Evolutionary conservation across 2,113 vertebrate species (phyloP).

Genomic region (Galbula dea): DNA sequence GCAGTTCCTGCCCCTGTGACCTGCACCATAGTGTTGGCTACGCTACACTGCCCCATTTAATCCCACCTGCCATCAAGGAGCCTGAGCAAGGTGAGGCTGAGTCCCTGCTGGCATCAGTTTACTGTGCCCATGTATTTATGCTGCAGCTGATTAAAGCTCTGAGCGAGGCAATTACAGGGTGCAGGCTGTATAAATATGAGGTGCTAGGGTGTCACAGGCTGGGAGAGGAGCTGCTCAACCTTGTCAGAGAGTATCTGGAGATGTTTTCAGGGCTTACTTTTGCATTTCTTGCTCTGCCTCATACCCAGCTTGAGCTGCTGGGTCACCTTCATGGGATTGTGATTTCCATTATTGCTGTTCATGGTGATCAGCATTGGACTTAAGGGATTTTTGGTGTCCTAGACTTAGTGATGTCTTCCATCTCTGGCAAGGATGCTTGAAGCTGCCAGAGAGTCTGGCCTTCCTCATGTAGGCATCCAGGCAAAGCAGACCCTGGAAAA

Average conservation of each 20-base stretch:
- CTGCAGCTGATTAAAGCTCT: not conserved
- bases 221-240: not conserved
- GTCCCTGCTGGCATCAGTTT: not conserved
- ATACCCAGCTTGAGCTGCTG: not conserved
- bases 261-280: not conserved
- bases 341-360: rapidly evolving
- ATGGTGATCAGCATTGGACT: not conserved
- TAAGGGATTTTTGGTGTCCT: not conserved
- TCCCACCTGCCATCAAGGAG: not conserved
- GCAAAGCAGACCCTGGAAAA: not conserved
- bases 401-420: not conserved
- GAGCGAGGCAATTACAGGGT: rapidly evolving
- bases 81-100: not conserved
- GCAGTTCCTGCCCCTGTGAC: not conserved
- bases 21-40: not conserved
- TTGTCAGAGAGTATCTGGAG: not conserved
- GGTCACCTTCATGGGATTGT: rapidly evolving
- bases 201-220: not conserved
- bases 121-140: rapidly evolving
- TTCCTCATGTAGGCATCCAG: not conserved
- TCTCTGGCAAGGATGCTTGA: not conserved
- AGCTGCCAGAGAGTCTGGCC: not conserved
- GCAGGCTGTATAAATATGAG: not conserved
- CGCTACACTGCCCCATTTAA: not conserved
- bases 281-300: not conserved